Conservation (phyloP, 2,797 vertebrate species). For the Eupleurogrammus muticus region DNA sequence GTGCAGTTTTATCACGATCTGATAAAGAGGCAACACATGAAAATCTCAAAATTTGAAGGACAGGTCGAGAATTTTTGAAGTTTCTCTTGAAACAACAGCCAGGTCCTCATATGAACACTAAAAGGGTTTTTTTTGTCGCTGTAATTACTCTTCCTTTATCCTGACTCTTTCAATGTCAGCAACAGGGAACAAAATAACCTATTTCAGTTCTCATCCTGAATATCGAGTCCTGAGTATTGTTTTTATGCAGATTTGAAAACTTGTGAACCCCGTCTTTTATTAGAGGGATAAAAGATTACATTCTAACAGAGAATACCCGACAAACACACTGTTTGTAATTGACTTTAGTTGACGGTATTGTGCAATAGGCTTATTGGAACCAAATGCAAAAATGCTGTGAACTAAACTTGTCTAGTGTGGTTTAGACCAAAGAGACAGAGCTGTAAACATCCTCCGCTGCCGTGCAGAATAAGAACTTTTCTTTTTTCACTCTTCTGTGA, state of each 20-base stretch:
- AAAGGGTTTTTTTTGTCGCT: too few relatives aligned
- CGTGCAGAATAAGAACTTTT: slow-evolving; percentile 1
- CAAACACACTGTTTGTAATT: background rate
- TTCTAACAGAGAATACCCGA: too few relatives aligned
- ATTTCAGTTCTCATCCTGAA: background rate
- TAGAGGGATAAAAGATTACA: background rate
- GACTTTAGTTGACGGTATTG: background rate
- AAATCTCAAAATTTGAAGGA: too few relatives aligned
- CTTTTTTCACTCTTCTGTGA: background rate
- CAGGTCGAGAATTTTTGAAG: too few relatives aligned
- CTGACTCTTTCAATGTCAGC: too few relatives aligned
- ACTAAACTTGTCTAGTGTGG: background rate
- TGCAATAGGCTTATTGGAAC: background rate
- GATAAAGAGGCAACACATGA: background rate
- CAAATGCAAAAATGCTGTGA: background rate
- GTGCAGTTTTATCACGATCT: background rate
- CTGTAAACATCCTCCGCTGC: background rate
- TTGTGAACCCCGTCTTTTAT: too few relatives aligned
- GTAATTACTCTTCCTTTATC: too few relatives aligned
- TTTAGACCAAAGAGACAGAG: background rate
- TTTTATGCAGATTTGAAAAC: too few relatives aligned
- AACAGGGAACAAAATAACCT: background rate
- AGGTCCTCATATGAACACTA: too few relatives aligned
- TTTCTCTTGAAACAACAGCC: too few relatives aligned
- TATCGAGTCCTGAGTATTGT: too few relatives aligned